Conservation (phyloP, 2,888 invertebrate genomes). For the Lasioglossum malachurum region DNA sequence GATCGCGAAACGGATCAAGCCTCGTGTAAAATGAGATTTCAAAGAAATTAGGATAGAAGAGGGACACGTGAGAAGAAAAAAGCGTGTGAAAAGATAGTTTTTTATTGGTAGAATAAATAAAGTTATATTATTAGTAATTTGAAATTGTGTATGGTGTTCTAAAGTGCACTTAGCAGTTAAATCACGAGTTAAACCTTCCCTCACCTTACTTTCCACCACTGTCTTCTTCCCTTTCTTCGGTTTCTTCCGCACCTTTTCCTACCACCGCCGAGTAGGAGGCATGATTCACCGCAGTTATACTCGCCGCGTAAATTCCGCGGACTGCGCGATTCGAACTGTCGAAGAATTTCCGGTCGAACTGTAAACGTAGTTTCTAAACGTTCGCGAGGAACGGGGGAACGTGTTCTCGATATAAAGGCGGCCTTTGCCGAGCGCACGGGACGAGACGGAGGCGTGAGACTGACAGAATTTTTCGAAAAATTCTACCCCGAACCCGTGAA, state of each 20-base stretch:
- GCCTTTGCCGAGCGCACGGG: constrained; percentile 21
- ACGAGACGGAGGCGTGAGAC: constrained; percentile 30
- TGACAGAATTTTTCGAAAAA: constrained; percentile 50
- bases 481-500: not conserved
- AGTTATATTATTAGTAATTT: not conserved
- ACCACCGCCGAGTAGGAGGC: not conserved
- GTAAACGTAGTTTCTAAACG: constrained; percentile 57
- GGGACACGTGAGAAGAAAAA: no score
- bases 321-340: constrained; percentile 40
- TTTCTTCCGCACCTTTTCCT: not conserved
- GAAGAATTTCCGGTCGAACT: constrained; percentile 46
- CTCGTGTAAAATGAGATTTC: constrained; percentile 63
- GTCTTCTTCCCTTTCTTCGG: not conserved
- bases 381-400: constrained; percentile 34
- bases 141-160: not conserved
- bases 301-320: constrained; percentile 37
- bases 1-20: constrained; percentile 41
- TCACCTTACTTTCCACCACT: not conserved
- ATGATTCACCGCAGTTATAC: constrained; percentile 48
- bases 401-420: constrained; percentile 35
- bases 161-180: not conserved
- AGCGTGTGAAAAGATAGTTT: not conserved
- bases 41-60: no score
- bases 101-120: not conserved
- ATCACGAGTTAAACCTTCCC: not conserved